A percentile compares a stretch with the other conserved stretches of the same genome.
phyloP scores from a whole-genome alignment of 2,797 vertebrate species.

The Spinus pinus region DNA sequence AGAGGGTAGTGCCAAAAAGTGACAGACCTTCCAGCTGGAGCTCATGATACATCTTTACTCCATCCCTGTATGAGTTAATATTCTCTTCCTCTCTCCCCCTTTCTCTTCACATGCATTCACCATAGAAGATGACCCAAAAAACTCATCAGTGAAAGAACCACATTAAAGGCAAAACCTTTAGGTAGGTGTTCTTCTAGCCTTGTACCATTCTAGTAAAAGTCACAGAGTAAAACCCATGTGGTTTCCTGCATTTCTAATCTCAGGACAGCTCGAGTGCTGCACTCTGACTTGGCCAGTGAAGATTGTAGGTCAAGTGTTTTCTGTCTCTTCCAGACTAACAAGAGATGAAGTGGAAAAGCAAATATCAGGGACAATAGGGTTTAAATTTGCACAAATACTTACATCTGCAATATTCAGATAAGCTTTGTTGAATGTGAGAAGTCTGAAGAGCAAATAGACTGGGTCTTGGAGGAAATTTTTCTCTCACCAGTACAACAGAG shows the following conservation, averaged over 20 bases:
- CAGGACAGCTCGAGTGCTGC: neutral
- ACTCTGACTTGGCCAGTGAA: neutral
- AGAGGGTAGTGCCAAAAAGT: neutral
- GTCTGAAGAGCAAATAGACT: neutral
- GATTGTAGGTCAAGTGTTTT: neutral
- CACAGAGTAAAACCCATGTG: neutral
- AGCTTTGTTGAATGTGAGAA: neutral
- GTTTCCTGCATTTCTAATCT: neutral
- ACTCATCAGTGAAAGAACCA: neutral
- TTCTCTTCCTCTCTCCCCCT: neutral
- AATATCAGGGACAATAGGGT: neutral
- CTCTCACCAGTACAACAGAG: neutral
- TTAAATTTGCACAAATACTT: neutral
- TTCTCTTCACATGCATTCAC: neutral
- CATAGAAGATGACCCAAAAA: accelerated
- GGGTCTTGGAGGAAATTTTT: neutral
- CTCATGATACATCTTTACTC: neutral
- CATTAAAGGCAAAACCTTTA: neutral
- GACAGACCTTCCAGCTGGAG: neutral
- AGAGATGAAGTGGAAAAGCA: neutral
- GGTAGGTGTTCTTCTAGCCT: neutral
- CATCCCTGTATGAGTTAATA: accelerated
- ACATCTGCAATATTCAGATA: neutral
- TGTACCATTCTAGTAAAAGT: neutral
- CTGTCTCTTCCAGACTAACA: neutral